These are phyloP conservation scores for Drosophila neotestacea DNA, from an alignment of 2,888 invertebrate species.

Conservation along the genomic window DNA sequence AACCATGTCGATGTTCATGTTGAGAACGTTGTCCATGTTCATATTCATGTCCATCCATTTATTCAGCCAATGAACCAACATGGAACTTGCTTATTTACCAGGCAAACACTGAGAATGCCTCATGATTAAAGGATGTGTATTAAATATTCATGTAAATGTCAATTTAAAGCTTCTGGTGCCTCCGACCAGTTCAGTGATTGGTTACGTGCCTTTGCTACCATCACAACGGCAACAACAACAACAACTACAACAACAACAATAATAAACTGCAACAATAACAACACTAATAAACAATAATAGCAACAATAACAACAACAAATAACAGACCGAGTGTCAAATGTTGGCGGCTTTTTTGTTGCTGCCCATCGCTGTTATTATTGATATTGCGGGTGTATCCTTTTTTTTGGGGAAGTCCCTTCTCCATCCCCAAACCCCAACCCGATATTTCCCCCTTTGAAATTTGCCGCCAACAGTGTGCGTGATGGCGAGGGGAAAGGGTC, in stretches of 20 bases:
- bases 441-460: slow-evolving; percentile 37
- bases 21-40: slow-evolving; percentile 16
- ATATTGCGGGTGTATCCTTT: slow-evolving; percentile 61
- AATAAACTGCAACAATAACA: slow-evolving; percentile 13
- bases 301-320: slow-evolving; percentile 22
- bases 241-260: slow-evolving; percentile 6
- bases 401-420: slow-evolving; percentile 19
- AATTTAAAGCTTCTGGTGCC: slow-evolving; percentile 73
- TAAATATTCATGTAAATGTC: slow-evolving; percentile 82
- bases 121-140: slow-evolving; percentile 79
- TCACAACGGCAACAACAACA: slow-evolving; percentile 9
- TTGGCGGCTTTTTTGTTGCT: slow-evolving; percentile 61
- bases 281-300: slow-evolving; percentile 17
- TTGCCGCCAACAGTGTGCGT: slow-evolving; percentile 52
- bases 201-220: slow-evolving; percentile 36
- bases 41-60: slow-evolving; percentile 32
- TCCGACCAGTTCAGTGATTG: slow-evolving; percentile 27
- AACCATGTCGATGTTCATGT: slow-evolving; percentile 10
- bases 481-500: slow-evolving; percentile 17
- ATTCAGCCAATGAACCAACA: slow-evolving; percentile 47
- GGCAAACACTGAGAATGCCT: slow-evolving; percentile 42
- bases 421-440: background rate
- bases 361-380: slow-evolving; percentile 59
- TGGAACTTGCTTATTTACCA: slow-evolving; percentile 52
- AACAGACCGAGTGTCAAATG: slow-evolving; percentile 58